Conservation (phyloP, 2,888 invertebrate species). For the Apotomis turbidana region DNA sequence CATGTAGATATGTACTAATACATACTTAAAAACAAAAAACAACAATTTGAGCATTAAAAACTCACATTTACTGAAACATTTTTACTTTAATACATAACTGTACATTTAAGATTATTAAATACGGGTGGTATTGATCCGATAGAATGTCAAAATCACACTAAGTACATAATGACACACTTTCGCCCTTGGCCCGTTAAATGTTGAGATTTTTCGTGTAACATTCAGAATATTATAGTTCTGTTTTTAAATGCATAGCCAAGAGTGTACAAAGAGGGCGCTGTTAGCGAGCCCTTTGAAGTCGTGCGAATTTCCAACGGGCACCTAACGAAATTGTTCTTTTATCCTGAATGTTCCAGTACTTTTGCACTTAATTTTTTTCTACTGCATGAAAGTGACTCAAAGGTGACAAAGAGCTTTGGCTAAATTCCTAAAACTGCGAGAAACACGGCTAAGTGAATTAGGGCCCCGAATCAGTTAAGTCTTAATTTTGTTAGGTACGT, state of each 20-base stretch:
- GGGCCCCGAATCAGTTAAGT: constrained; percentile 1
- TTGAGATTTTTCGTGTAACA: too few relatives aligned
- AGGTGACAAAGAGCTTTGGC: constrained; percentile 66
- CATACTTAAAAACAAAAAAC: too few relatives aligned
- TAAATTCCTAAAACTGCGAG: constrained; percentile 55
- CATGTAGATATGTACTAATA: too few relatives aligned
- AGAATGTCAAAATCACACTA: too few relatives aligned
- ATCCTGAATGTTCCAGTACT: constrained; percentile 73
- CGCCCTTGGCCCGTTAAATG: too few relatives aligned
- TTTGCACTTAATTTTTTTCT: constrained; percentile 65
- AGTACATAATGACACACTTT: too few relatives aligned
- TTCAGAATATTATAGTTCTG: constrained; percentile 47
- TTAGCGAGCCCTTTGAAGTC: constrained; percentile 79
- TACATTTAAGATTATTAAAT: too few relatives aligned
- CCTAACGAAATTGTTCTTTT: constrained; percentile 81
- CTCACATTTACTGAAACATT: too few relatives aligned
- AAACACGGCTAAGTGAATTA: constrained; percentile 14
- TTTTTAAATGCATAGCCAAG: constrained; percentile 67
- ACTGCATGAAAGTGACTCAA: constrained; percentile 64
- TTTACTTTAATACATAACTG: too few relatives aligned
- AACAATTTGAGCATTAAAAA: too few relatives aligned
- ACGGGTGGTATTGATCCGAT: too few relatives aligned
- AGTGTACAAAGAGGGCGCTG: constrained; percentile 73
- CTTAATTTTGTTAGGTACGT: not conserved
- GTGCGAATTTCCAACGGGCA: constrained; percentile 71